phyloP scores from a whole-genome alignment of 1,140 invertebrate species.

The Drosophila biarmipes region DNA sequence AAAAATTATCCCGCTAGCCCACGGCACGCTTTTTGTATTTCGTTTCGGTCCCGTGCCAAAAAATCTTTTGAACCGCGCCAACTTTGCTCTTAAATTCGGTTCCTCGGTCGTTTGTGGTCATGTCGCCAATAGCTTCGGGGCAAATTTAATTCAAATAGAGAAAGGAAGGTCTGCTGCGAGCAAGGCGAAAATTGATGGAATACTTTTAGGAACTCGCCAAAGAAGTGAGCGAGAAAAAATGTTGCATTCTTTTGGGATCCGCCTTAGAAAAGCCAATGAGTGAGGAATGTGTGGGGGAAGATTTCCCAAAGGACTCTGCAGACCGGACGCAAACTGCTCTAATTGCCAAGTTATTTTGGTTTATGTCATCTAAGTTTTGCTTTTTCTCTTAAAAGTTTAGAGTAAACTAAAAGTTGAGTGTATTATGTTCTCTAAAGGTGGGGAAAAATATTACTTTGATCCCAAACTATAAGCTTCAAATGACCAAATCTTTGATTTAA shows the following conservation, averaged over 20 bases:
- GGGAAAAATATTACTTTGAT: too few species aligned
- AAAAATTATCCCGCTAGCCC: conserved; percentile 21
- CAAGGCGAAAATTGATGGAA: conserved; percentile 30
- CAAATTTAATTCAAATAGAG: conserved; percentile 23
- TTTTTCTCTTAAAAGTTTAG: too few species aligned
- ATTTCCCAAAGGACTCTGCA: too few species aligned
- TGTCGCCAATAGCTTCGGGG: conserved; percentile 15
- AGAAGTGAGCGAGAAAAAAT: conserved; percentile 13
- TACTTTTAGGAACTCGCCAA: conserved; percentile 16
- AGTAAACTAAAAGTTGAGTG: too few species aligned
- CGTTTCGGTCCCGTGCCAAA: conserved; percentile 12
- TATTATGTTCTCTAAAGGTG: too few species aligned
- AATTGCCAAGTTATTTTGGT: neutral
- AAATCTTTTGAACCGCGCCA: conserved; percentile 50
- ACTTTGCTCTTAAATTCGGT: conserved; percentile 46
- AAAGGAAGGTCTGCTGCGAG: conserved; percentile 11
- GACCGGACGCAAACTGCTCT: neutral
- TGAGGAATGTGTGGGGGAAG: neutral
- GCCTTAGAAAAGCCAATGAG: neutral
- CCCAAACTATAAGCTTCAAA: too few species aligned
- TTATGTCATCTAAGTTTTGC: too few species aligned
- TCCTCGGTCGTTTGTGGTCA: conserved; percentile 25
- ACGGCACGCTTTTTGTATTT: conserved; percentile 3
- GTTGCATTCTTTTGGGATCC: conserved; percentile 36
- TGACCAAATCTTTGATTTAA: too few species aligned